These are phyloP conservation scores for Cliona cf. orientalis DNA, from an alignment of 37 sponge, comb jelly and placozoan genomes.

Conservation along the genomic window DNA sequence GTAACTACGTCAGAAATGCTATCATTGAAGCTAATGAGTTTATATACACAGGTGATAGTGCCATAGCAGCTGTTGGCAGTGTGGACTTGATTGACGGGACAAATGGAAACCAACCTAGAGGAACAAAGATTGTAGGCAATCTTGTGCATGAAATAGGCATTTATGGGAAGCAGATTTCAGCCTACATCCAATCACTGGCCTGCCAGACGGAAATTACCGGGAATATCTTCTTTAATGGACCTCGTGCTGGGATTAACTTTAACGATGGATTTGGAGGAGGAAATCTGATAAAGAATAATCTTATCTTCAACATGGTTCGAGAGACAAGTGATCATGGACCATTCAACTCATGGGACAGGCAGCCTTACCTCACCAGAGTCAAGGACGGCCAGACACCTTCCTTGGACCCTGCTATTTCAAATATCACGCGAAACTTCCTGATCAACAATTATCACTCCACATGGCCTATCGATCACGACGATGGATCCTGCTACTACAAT, in stretches of 20 bases:
- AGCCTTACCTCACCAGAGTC: slow-evolving; percentile 34
- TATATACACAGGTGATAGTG: slow-evolving; percentile 53
- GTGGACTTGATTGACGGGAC: slow-evolving; percentile 53
- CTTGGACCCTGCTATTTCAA: slow-evolving; percentile 15
- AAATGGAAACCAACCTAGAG: slow-evolving; percentile 43
- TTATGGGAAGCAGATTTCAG: slow-evolving; percentile 53
- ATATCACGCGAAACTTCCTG: slow-evolving; percentile 42
- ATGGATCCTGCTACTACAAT: slow-evolving; percentile 51
- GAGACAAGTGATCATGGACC: slow-evolving; percentile 67
- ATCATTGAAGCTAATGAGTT: slow-evolving; percentile 40
- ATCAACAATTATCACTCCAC: slow-evolving; percentile 51
- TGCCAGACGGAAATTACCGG: slow-evolving; percentile 30
- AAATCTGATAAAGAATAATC: slow-evolving; percentile 28
- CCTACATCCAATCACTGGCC: slow-evolving; percentile 45
- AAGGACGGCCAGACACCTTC: slow-evolving; percentile 26
- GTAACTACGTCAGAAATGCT: slow-evolving; percentile 42
- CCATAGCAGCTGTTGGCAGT: slow-evolving; percentile 43
- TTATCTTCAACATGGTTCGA: slow-evolving; percentile 57
- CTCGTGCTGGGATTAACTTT: slow-evolving; percentile 67
- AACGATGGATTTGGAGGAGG: slow-evolving; percentile 83
- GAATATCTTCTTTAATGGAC: slow-evolving; percentile 75
- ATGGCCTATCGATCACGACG: slow-evolving; percentile 65
- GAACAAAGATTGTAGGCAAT: slow-evolving; percentile 38
- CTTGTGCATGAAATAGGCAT: slow-evolving; percentile 59
- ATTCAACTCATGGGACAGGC: slow-evolving; percentile 59